Evolutionary conservation across 2,797 vertebrate species (phyloP).

Genomic region (Poecilia picta): DNA sequence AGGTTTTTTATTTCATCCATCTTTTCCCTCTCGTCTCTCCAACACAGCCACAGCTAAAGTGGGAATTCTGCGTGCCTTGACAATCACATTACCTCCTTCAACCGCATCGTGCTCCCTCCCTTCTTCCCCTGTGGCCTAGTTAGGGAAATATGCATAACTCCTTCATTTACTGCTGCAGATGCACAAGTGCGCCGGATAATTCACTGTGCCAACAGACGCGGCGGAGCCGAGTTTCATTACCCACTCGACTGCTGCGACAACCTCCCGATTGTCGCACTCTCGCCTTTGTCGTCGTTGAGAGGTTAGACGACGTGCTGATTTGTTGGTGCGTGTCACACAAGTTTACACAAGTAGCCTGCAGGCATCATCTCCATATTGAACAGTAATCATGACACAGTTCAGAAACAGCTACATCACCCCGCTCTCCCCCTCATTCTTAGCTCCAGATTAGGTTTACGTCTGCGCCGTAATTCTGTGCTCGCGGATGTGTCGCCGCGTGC

Average conservation of each 20-base stretch:
- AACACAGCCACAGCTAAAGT: constrained; percentile 34
- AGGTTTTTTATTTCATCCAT: constrained; percentile 28
- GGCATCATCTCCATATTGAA: constrained; percentile 38
- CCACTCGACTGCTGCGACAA: constrained; percentile 27
- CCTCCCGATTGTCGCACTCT: constrained; percentile 25
- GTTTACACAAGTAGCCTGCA: constrained; percentile 8
- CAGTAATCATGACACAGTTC: constrained; percentile 31
- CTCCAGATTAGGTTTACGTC: constrained; percentile 20
- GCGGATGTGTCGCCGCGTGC: constrained; percentile 15
- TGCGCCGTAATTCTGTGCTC: constrained; percentile 26
- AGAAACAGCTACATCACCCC: constrained; percentile 7
- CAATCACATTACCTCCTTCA: constrained; percentile 52
- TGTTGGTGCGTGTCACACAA: constrained; percentile 20
- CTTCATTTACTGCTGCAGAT: constrained; percentile 60
- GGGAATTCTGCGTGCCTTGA: constrained; percentile 62
- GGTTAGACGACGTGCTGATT: constrained; percentile 23
- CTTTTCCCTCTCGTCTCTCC: constrained; percentile 1
- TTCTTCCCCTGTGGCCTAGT: constrained; percentile 68
- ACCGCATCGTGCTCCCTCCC: constrained; percentile 12
- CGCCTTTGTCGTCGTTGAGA: not conserved
- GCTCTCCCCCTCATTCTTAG: not conserved
- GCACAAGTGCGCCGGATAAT: constrained; percentile 44
- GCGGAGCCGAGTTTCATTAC: constrained; percentile 35
- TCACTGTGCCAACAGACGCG: constrained; percentile 47
- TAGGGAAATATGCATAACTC: constrained; percentile 69